Conservation (phyloP, 2,797 vertebrate species). For the Danio kyathit region DNA sequence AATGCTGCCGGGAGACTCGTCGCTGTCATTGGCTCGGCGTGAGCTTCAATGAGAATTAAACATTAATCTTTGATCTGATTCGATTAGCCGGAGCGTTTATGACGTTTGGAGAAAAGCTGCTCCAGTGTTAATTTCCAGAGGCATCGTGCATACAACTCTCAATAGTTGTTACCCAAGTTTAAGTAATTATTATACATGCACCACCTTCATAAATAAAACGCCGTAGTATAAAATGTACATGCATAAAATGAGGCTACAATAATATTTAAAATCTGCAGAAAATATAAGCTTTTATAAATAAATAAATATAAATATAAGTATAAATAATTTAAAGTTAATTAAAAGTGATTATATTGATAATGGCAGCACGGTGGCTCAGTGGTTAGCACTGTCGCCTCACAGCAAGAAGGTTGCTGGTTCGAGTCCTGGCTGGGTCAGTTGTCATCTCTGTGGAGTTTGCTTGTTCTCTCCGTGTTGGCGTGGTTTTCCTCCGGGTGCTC, state of each 20-base stretch:
- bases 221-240: not conserved
- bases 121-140: constrained; percentile 16
- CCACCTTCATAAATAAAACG: not conserved
- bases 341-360: too few relatives aligned
- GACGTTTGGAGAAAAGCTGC: constrained; percentile 30
- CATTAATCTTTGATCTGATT: constrained; percentile 32
- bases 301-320: too few relatives aligned
- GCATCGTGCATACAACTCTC: not conserved
- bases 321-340: too few relatives aligned
- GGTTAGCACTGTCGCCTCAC: too few relatives aligned
- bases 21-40: constrained; percentile 7
- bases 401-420: too few relatives aligned
- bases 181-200: not conserved
- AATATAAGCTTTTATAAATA: too few relatives aligned
- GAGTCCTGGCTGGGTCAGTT: too few relatives aligned
- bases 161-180: not conserved
- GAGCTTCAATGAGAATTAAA: constrained; percentile 6
- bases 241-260: not conserved
- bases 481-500: too few relatives aligned
- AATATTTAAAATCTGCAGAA: too few relatives aligned
- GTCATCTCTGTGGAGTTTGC: too few relatives aligned
- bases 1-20: not conserved
- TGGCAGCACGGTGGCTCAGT: too few relatives aligned
- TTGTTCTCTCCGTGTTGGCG: too few relatives aligned
- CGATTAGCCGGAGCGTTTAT: constrained; percentile 26